Conservation (phyloP, 2,888 invertebrate genomes). For the Ceriagrion tenellum region DNA sequence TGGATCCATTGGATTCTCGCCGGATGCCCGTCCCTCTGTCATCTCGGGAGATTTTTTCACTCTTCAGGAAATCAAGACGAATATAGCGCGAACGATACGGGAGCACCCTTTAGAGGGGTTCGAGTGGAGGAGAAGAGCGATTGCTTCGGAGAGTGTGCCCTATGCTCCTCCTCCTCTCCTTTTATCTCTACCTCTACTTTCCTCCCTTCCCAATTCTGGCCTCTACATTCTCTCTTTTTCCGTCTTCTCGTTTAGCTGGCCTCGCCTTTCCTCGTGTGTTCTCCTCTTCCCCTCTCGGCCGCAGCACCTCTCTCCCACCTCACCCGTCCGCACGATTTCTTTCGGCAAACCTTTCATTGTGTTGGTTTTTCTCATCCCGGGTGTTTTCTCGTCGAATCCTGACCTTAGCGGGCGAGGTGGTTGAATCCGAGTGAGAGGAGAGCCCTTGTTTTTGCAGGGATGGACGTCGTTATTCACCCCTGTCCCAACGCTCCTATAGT, state of each 20-base stretch:
- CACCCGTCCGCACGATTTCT: slow-evolving; percentile 22
- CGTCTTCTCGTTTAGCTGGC: neutral
- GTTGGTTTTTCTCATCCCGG: neutral
- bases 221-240: neutral
- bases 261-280: neutral
- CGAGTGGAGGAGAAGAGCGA: neutral
- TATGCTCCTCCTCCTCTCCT: neutral
- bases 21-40: neutral
- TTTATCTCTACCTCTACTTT: neutral
- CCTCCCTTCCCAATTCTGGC: neutral
- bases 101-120: neutral
- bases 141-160: neutral
- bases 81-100: neutral
- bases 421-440: neutral
- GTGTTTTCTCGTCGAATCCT: neutral
- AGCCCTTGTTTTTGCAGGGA: neutral
- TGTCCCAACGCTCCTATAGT: neutral
- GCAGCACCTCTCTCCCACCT: neutral
- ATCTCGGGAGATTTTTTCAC: neutral
- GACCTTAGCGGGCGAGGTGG: neutral
- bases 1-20: neutral
- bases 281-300: neutral
- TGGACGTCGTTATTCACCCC: neutral
- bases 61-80: slow-evolving; percentile 8
- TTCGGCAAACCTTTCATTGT: slow-evolving; percentile 22